A percentile compares a stretch with the other conserved stretches of the same genome.
Evolutionary conservation across 2,797 vertebrate species (phyloP).

Genomic region (Limosa lapponica): DNA sequence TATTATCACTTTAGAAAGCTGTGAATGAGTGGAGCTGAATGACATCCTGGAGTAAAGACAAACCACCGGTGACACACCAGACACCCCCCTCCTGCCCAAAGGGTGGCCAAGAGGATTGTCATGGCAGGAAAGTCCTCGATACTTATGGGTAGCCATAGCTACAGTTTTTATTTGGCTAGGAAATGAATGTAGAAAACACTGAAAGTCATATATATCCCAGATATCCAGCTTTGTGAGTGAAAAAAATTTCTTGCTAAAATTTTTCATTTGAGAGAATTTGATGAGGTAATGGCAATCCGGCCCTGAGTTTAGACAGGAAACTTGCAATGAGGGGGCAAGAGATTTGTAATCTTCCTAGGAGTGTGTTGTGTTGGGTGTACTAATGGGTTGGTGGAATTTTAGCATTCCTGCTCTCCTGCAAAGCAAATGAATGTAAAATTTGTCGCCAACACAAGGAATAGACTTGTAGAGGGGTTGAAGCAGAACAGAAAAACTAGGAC

Average conservation of each 20-base stretch:
- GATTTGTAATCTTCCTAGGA: not conserved
- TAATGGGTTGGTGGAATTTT: not conserved
- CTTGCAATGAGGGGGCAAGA: not conserved
- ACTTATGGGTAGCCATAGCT: not conserved
- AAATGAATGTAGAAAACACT: not conserved
- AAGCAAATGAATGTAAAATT: not conserved
- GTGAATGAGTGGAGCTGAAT: not conserved
- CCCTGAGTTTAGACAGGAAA: not conserved
- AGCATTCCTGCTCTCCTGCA: not conserved
- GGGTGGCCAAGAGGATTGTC: not conserved
- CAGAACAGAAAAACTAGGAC: not conserved
- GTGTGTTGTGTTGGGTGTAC: not conserved
- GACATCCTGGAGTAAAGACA: not conserved
- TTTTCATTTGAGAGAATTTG: not conserved
- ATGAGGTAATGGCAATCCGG: not conserved
- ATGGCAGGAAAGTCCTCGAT: not conserved
- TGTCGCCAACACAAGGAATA: rapidly evolving
- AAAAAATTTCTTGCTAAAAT: not conserved
- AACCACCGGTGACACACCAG: not conserved
- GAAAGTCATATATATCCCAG: not conserved
- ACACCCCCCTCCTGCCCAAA: rapidly evolving
- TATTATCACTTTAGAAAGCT: not conserved
- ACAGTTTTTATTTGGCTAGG: not conserved
- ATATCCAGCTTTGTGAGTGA: not conserved
- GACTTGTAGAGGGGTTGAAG: not conserved